Percentiles rank a stretch among this genome's conserved stretches.
Conservation (phyloP, 1,140 invertebrate genomes). For the Zaprionus ghesquierei region DNA sequence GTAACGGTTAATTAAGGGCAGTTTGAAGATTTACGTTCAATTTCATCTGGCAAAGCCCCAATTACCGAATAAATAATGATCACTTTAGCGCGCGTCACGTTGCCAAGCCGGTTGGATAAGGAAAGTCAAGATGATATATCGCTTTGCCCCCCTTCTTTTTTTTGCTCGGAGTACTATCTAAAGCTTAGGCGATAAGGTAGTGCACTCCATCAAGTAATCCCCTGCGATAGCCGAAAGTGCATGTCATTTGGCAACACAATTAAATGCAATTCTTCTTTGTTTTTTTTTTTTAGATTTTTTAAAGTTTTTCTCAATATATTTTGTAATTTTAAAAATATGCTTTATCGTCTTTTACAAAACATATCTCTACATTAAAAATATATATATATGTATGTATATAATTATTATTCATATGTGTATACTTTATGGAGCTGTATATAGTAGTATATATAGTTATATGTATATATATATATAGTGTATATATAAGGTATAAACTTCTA, state of each 20-base stretch:
- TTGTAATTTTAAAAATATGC: constrained; percentile 79
- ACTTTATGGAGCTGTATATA: constrained; percentile 66
- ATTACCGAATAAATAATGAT: constrained; percentile 9
- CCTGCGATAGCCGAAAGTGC: not conserved
- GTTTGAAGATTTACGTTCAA: constrained; percentile 15
- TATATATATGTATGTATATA: constrained; percentile 66
- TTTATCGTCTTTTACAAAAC: constrained; percentile 76
- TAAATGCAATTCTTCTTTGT: constrained; percentile 1
- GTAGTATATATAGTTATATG: constrained; percentile 34
- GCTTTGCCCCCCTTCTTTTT: not conserved
- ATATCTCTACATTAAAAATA: constrained; percentile 81
- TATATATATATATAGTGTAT: constrained; percentile 65
- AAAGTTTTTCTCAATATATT: constrained; percentile 31
- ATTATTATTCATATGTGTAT: constrained; percentile 39
- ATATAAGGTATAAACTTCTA: constrained; percentile 76
- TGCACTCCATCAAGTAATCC: constrained; percentile 5
- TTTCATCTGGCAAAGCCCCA: not conserved
- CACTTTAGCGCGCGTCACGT: not conserved
- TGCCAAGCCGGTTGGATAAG: constrained; percentile 2
- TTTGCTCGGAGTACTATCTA: not conserved
- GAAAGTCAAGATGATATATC: constrained; percentile 12
- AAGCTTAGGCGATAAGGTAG: constrained; percentile 7
- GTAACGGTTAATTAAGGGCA: constrained; percentile 32
- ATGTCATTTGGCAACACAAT: constrained; percentile 3
- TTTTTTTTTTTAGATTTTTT: constrained; percentile 43